Evolutionary conservation across 2,113 vertebrate genomes (phyloP), one percentile per base, ranked within the genome.

Genomic region (Lagopus muta): DNA sequence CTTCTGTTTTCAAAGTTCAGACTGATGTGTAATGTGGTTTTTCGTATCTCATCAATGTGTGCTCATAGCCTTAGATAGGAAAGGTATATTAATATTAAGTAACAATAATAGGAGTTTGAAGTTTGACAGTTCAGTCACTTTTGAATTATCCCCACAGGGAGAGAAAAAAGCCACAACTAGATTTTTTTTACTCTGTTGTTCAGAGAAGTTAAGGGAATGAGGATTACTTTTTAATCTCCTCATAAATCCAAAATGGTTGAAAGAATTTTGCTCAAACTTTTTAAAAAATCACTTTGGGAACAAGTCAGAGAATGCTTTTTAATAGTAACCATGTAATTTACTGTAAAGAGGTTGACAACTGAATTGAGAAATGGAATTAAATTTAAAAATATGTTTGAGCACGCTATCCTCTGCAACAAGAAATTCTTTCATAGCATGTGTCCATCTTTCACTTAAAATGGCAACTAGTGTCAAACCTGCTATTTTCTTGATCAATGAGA

Each of bases 401-500:
- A 76, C 69, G 76, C 81, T 87, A 91, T 96, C 92, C 67, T 95
- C 83, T 82, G 88, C 73, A 92, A 90, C 80, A 96, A 80, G 82
- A 94, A 82, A 58, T 97, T 96, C 94, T 91, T 95, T 94, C 73
- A 71, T 72, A 94, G 73, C 32, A 10, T 74, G 92, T 85, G 95
- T 92, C 91, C 94, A 94, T 95, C 86, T 88, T 96, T 96, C 95
- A 96, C 86, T 96, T 97, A 90, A 93, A 97, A 96, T 96, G 90
- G 90, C 94, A 96, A 94, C 94, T 93, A 92, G 76, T 94, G 92
- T 96, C 76, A 47, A 96, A 95, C 82, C 85, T 94, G 92, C 86
- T 94, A 91, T 96, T 94, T 96, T 93, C 84, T 94, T 96, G 96
- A 97, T 94, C 90, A 96, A 97, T 96, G 94, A 95, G 93, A 96